A percentile compares a stretch with the other conserved stretches of the same genome.
phyloP scores from a whole-genome alignment of 2,113 vertebrate species.

The Gymnogyps californianus region DNA sequence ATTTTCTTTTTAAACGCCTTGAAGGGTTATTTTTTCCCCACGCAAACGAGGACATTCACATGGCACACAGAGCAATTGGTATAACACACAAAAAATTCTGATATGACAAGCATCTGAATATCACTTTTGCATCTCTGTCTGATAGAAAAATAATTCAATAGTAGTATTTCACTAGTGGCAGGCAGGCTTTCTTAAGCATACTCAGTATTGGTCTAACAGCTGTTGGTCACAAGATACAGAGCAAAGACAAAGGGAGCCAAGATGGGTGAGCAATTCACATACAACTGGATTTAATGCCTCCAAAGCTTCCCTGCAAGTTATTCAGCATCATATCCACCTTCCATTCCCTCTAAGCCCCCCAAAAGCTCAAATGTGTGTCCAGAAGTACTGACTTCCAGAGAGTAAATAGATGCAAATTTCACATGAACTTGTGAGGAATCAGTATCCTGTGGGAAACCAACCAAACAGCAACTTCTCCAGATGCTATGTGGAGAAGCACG shows the following conservation, averaged over 20 bases:
- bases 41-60: neutral
- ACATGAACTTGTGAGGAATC: neutral
- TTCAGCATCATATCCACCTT: neutral
- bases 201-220: neutral
- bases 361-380: neutral
- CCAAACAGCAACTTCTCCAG: neutral
- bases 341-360: neutral
- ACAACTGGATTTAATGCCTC: neutral
- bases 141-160: neutral
- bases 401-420: neutral
- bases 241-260: neutral
- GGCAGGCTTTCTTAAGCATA: neutral
- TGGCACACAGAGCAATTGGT: neutral
- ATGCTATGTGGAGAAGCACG: neutral
- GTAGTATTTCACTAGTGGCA: neutral
- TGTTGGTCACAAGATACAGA: neutral
- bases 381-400: neutral
- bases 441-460: neutral
- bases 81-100: neutral
- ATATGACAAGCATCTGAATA: neutral
- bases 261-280: neutral
- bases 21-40: neutral
- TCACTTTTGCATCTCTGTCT: neutral
- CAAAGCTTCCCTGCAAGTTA: neutral
- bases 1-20: neutral